Evolutionary conservation across 2,113 vertebrate genomes (phyloP).

Genomic region (Pelmatolapia mariae): DNA sequence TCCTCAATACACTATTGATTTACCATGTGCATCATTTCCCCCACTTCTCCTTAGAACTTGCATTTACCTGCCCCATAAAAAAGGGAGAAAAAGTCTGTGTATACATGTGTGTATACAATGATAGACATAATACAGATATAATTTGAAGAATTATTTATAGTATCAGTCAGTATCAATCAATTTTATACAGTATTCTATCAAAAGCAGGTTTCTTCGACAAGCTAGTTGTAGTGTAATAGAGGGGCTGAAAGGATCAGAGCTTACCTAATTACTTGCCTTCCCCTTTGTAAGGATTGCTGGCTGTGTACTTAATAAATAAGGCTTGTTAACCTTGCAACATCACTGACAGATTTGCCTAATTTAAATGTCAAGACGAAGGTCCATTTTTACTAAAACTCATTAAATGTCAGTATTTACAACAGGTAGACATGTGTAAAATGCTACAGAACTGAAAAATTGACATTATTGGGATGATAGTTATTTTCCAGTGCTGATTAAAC

Average conservation of each 20-base stretch:
- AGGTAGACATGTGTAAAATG: background rate
- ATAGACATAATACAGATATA: background rate
- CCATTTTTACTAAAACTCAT: background rate
- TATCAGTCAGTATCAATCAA: background rate
- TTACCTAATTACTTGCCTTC: background rate
- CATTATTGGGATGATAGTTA: background rate
- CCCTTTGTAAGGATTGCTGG: background rate
- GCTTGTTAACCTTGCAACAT: background rate
- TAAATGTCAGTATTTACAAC: background rate
- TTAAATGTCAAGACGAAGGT: background rate
- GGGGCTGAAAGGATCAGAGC: background rate
- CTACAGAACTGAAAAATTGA: background rate
- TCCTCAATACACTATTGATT: background rate
- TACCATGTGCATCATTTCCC: background rate
- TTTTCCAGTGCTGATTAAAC: background rate
- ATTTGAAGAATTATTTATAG: background rate
- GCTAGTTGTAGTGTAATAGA: background rate
- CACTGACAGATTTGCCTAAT: background rate
- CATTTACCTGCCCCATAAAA: background rate
- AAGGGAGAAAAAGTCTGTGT: background rate
- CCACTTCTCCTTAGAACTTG: background rate
- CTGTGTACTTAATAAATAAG: background rate
- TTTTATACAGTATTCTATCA: background rate
- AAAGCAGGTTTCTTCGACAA: background rate
- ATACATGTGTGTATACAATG: background rate